Conservation (phyloP, 2,888 invertebrate species). For the Ethmia dodecea region DNA sequence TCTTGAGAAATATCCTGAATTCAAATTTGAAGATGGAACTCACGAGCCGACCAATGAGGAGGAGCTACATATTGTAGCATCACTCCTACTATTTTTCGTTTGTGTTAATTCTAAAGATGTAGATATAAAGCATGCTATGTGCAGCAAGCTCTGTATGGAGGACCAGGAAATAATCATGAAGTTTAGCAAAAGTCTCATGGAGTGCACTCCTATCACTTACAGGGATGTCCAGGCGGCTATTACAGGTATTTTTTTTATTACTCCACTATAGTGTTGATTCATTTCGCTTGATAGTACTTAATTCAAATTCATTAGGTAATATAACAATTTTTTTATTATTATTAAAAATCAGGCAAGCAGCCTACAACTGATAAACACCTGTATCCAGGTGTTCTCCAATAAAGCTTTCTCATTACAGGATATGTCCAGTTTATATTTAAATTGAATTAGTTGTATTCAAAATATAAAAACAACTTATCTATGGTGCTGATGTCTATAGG, state of each 20-base stretch:
- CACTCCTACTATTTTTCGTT: slow-evolving; percentile 69
- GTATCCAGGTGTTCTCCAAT: too few species aligned
- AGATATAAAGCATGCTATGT: slow-evolving; percentile 75
- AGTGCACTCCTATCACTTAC: slow-evolving; percentile 54
- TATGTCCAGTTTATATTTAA: neutral
- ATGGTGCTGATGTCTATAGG: too few species aligned
- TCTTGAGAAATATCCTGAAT: slow-evolving; percentile 68
- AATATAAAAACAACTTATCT: too few species aligned
- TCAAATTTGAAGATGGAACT: slow-evolving; percentile 56
- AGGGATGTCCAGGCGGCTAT: slow-evolving; percentile 59
- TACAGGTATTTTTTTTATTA: too few species aligned
- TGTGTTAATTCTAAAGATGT: slow-evolving; percentile 73
- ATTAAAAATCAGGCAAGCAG: too few species aligned
- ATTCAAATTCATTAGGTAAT: too few species aligned
- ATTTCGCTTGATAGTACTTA: too few species aligned
- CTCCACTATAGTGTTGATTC: too few species aligned
- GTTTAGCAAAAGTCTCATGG: slow-evolving; percentile 72
- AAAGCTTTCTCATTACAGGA: too few species aligned
- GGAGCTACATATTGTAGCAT: slow-evolving; percentile 61
- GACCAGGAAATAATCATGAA: slow-evolving; percentile 75
- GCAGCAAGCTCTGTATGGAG: slow-evolving; percentile 61
- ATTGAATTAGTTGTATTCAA: too few species aligned
- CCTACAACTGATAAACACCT: too few species aligned
- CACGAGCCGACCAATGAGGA: slow-evolving; percentile 38
- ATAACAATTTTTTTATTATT: too few species aligned